Conservation (phyloP, 2,797 vertebrate genomes). For the Hyperoplus immaculatus region DNA sequence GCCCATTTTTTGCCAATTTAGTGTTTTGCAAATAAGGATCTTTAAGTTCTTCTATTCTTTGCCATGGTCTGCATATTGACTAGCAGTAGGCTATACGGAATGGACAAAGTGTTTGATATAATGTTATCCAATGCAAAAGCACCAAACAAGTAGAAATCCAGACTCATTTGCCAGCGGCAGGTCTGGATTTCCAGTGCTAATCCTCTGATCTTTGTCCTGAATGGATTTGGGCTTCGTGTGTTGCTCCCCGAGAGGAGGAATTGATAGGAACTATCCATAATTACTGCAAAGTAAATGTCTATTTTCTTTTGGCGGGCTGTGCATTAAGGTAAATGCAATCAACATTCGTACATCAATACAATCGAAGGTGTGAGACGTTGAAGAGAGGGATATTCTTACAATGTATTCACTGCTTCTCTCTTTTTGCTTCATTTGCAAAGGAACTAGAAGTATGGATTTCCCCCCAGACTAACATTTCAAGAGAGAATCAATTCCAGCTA, state of each 20-base stretch:
- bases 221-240: background rate
- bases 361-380: background rate
- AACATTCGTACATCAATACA: background rate
- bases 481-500: conserved; percentile 21
- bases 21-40: background rate
- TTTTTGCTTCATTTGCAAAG: conserved; percentile 9
- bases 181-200: background rate
- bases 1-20: background rate
- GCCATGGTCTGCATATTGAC: background rate
- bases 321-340: background rate
- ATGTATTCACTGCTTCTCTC: background rate
- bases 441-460: conserved; percentile 24
- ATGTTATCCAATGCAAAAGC: background rate
- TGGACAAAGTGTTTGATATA: background rate
- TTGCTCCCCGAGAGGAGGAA: background rate
- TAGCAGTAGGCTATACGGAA: background rate
- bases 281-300: background rate
- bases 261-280: background rate
- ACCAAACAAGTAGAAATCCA: background rate
- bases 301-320: background rate
- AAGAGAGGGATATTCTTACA: background rate
- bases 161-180: no score
- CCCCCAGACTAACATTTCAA: background rate
- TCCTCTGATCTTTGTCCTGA: background rate
- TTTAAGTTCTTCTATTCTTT: background rate